Conservation (phyloP, 2,888 invertebrate species). For the Falcaria lacertinaria region DNA sequence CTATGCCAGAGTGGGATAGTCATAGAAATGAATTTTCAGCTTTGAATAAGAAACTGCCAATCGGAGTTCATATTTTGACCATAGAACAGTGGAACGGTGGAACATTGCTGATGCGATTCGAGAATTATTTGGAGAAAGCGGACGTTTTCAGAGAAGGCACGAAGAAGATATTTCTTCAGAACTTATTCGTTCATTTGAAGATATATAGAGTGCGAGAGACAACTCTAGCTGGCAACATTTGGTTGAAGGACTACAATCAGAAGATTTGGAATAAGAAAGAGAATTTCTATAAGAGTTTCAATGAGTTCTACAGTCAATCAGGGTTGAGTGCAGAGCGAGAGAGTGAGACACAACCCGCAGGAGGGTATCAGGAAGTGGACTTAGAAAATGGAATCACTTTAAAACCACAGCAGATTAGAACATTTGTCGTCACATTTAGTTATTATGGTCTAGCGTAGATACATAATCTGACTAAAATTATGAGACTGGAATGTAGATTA, state of each 20-base stretch:
- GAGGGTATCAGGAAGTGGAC: constrained; percentile 17
- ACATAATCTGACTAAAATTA: too few species aligned
- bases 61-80: constrained; percentile 86
- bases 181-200: constrained; percentile 77
- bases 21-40: constrained; percentile 57
- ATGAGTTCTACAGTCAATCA: constrained; percentile 36
- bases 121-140: constrained; percentile 85
- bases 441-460: constrained; percentile 6
- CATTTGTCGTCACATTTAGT: constrained; percentile 73
- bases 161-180: constrained; percentile 76
- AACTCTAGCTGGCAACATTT: constrained; percentile 83
- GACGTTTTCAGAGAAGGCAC: constrained; percentile 78
- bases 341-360: constrained; percentile 15
- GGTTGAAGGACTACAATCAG: constrained; percentile 73
- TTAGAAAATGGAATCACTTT: constrained; percentile 64
- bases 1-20: constrained; percentile 54
- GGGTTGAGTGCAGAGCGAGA: constrained; percentile 16
- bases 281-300: constrained; percentile 42
- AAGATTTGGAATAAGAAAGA: constrained; percentile 68
- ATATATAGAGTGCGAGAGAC: constrained; percentile 81
- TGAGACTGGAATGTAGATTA: too few species aligned
- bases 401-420: constrained; percentile 86
- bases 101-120: constrained; percentile 84
- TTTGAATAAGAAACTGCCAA: constrained; percentile 78
- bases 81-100: constrained; percentile 85